Percentiles rank a stretch among this genome's conserved stretches.
Conservation (phyloP, 2,797 vertebrate species). For the Novumbra hubbsi region DNA sequence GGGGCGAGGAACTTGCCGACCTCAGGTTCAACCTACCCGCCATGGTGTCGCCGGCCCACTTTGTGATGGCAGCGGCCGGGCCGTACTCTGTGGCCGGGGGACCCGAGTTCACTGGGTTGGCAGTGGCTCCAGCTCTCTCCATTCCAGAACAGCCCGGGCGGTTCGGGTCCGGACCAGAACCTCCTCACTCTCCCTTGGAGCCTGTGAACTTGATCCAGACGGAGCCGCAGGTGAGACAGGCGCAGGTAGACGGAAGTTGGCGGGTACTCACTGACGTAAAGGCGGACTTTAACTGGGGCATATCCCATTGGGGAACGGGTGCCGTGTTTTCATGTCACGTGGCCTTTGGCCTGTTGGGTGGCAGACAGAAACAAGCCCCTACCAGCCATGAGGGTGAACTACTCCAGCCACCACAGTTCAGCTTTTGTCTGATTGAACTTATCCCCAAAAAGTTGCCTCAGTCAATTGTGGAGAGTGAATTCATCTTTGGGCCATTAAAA, state of each 20-base stretch:
- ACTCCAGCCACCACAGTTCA: neutral
- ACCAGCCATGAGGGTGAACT: neutral
- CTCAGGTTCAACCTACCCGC: constrained; percentile 74
- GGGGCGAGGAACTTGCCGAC: constrained; percentile 47
- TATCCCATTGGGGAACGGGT: neutral
- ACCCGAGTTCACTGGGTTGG: constrained; percentile 28
- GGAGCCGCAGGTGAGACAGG: constrained; percentile 67
- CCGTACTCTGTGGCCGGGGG: constrained; percentile 63
- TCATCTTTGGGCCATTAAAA: constrained; percentile 40
- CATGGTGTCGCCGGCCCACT: constrained; percentile 67
- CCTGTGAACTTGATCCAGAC: constrained; percentile 51
- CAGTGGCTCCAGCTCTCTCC: constrained; percentile 37
- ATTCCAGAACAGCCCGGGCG: constrained; percentile 63
- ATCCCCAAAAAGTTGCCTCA: neutral
- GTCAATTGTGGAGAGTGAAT: constrained; percentile 19
- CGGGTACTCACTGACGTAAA: too few species aligned
- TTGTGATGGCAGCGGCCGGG: constrained; percentile 71
- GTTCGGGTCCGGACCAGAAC: constrained; percentile 20
- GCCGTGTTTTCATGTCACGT: constrained; percentile 7
- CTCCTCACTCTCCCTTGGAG: constrained; percentile 64
- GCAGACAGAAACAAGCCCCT: constrained; percentile 23
- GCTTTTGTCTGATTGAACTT: constrained; percentile 17
- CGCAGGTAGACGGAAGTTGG: neutral
- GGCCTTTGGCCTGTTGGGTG: constrained; percentile 33
- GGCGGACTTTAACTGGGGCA: neutral